phyloP scores from a whole-genome alignment of 2,888 invertebrate species.

The Napeogenes sylphis region DNA sequence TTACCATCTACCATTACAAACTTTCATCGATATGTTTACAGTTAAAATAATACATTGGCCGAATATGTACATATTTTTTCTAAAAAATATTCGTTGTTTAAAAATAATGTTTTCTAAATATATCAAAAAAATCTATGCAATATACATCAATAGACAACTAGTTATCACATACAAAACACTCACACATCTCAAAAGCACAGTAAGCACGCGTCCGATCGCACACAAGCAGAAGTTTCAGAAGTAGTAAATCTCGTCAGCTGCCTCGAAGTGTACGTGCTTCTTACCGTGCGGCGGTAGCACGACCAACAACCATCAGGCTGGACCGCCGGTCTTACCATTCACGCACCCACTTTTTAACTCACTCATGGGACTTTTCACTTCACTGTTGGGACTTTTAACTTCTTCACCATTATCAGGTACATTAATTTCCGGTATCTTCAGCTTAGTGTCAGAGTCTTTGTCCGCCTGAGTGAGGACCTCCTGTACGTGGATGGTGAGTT shows the following conservation, averaged over 20 bases:
- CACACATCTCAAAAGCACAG: conserved; percentile 18
- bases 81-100: conserved; percentile 34
- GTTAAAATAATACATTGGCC: conserved; percentile 20
- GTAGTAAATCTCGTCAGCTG: conserved; percentile 65
- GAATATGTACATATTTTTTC: conserved; percentile 23
- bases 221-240: conserved; percentile 41
- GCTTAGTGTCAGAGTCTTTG: conserved; percentile 40
- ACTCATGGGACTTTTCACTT: conserved; percentile 33
- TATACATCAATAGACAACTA: conserved; percentile 10
- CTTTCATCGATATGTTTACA: conserved; percentile 21
- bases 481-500: conserved; percentile 68
- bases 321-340: conserved; percentile 36
- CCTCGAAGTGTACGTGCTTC: conserved; percentile 73
- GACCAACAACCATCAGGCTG: conserved; percentile 69
- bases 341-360: conserved; percentile 34
- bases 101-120: conserved; percentile 14
- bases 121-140: conserved; percentile 4
- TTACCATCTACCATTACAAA: conserved; percentile 18
- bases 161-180: conserved; percentile 16
- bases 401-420: conserved; percentile 49
- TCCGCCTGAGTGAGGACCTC: conserved; percentile 67
- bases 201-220: conserved; percentile 9
- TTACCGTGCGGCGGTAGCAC: conserved; percentile 61
- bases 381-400: conserved; percentile 32
- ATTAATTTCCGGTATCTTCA: conserved; percentile 61